Percentiles rank a stretch among this genome's conserved stretches.
These are phyloP conservation scores for Drosophila guanche DNA, from an alignment of 1,140 invertebrate species.

Conservation along the genomic window DNA sequence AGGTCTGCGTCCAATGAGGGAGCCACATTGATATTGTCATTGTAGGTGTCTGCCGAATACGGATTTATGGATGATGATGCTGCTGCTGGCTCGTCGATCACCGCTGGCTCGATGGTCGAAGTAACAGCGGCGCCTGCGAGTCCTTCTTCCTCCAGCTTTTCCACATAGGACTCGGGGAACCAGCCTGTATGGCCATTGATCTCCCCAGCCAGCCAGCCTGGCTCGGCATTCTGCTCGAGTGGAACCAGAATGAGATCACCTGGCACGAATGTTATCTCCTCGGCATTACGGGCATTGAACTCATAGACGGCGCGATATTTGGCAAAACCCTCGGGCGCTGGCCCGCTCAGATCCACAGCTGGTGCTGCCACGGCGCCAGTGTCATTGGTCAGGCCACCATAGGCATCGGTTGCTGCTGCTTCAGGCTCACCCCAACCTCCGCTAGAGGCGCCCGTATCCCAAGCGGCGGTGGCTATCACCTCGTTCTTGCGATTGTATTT, in stretches of 20 bases:
- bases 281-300: conserved; percentile 95
- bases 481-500: conserved; percentile 84
- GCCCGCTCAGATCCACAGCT: conserved; percentile 65
- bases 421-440: conserved; percentile 84
- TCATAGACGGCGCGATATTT: conserved; percentile 96
- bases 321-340: conserved; percentile 84
- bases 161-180: conserved; percentile 99
- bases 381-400: conserved; percentile 59
- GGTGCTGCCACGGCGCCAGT: conserved; percentile 43
- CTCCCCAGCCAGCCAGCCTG: conserved; percentile 98
- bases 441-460: conserved; percentile 75
- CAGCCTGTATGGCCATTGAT: conserved; percentile 94
- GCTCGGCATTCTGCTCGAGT: conserved; percentile 93
- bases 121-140: conserved; percentile 6
- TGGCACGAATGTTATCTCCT: conserved; percentile 97
- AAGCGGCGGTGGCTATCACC: conserved; percentile 71
- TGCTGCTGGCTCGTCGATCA: conserved; percentile 13
- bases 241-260: conserved; percentile 97
- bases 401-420: conserved; percentile 51
- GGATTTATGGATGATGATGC: not conserved
- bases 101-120: conserved; percentile 16
- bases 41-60: conserved; percentile 43
- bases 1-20: conserved; percentile 11
- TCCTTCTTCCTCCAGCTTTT: conserved; percentile 87
- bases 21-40: conserved; percentile 55